Evolutionary conservation across 2,113 vertebrate species (phyloP), one percentile per base, ranked within the genome.

Genomic region (Colossoma macropomum): DNA sequence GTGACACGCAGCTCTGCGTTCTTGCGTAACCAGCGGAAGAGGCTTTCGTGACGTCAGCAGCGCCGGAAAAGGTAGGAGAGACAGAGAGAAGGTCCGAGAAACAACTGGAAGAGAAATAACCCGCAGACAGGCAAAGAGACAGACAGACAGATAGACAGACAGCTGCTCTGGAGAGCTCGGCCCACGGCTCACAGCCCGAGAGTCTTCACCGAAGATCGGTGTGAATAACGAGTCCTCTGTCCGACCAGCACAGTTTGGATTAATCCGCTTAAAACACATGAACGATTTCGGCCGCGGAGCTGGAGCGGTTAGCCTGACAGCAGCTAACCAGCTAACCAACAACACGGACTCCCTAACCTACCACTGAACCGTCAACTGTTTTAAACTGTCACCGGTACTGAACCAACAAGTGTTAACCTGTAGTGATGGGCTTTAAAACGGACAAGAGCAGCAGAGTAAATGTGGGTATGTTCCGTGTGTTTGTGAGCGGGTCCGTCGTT

Each of bases 11-110:
- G 1, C 60, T 32, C 28, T 34, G 3, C 68, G 19, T 9, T 63
- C 21, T 59, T 65, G 52, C 74, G 45, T 84, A 73, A 77, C 13
- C 69, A 25, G 66, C 79, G 79, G 85, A 86, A 84, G 68, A 11
- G 16, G 38, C 0, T 4, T 11, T 13, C 2, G 17, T 81, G 68
- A 81, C 79, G 82, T 81, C 13, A 13, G 48, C 23, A 27, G 34
- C 72, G 48, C 19, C 81, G 56, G 81, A 77, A 76, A 78, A 28
- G 63, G 76, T 60, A 77, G 10, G 2, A 70, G 56, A 12, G 30
- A 45, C 48, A 70, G 56, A 12, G 30, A 74, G 78, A 87, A 79
- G 77, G 4, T 78, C 74, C 21, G 66, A 73, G 81, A 84, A 86
- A 75, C 82, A 48, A 68, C n/a, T 63, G 23, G 68, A 81, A 25